These are phyloP conservation scores for Aphis gossypii DNA, from an alignment of 1,140 invertebrate genomes.

Conservation along the genomic window DNA sequence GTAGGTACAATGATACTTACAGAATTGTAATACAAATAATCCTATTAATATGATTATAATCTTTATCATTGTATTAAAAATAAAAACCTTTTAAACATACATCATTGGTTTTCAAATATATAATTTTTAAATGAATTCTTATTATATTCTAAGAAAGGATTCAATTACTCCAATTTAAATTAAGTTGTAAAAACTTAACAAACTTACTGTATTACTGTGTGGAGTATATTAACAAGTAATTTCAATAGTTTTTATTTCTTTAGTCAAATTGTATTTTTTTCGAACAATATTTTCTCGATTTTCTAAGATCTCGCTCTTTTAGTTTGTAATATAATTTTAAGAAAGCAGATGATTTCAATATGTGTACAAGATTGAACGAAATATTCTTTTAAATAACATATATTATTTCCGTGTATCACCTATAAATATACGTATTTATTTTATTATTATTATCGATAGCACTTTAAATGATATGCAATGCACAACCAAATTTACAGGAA, in stretches of 20 bases:
- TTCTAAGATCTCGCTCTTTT: not conserved
- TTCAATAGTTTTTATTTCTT: not conserved
- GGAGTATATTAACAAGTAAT: not conserved
- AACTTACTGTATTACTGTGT: not conserved
- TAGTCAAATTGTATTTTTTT: not conserved
- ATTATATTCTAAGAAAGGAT: not conserved
- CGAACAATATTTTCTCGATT: not conserved
- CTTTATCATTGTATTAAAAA: not conserved
- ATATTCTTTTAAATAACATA: not conserved
- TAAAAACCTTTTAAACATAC: not conserved
- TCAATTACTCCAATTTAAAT: not conserved
- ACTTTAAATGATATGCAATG: not conserved
- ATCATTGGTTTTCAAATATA: not conserved
- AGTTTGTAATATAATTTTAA: not conserved
- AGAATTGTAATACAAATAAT: not conserved
- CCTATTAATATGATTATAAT: not conserved
- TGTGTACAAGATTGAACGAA: not conserved
- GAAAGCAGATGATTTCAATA: not conserved
- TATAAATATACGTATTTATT: not conserved
- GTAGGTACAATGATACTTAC: not conserved
- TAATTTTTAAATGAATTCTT: not conserved
- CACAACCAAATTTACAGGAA: not conserved
- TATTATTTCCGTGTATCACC: not conserved
- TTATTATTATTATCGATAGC: not conserved
- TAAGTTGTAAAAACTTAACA: not conserved